phyloP scores from a whole-genome alignment of 1,140 invertebrate genomes.

The Brachystomella parvula region DNA sequence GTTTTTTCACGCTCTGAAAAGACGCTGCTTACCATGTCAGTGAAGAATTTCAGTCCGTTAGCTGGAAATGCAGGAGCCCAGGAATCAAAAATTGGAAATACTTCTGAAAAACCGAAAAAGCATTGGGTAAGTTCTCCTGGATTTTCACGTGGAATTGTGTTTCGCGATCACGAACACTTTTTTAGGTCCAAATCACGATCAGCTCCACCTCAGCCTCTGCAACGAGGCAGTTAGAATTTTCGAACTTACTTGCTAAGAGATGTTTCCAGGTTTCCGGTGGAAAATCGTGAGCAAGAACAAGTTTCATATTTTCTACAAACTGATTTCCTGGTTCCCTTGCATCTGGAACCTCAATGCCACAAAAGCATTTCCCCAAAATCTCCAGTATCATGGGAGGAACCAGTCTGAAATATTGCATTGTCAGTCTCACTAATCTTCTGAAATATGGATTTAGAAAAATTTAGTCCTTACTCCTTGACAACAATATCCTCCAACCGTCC shows the following conservation, averaged over 20 bases:
- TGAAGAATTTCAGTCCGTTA: constrained; percentile 16
- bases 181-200: background rate
- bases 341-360: constrained; percentile 21
- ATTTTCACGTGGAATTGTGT: too few relatives aligned
- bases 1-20: constrained; percentile 11
- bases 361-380: constrained; percentile 18
- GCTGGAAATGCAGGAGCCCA: constrained; percentile 12
- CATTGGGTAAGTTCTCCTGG: too few relatives aligned
- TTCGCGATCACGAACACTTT: too few relatives aligned
- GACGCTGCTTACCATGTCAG: constrained; percentile 14
- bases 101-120: constrained; percentile 14
- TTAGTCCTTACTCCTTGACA: background rate
- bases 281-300: constrained; percentile 6
- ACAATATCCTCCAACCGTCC: background rate
- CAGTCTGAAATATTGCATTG: constrained; percentile 10
- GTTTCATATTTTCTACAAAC: constrained; percentile 23
- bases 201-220: background rate
- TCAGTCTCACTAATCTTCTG: too few relatives aligned
- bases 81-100: constrained; percentile 24
- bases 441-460: background rate
- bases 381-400: constrained; percentile 12
- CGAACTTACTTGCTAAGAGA: constrained; percentile 8
- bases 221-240: too few relatives aligned
- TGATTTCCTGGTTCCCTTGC: constrained; percentile 25
- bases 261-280: constrained; percentile 8